Percentiles rank a stretch among this genome's conserved stretches.
Evolutionary conservation across 1,140 invertebrate genomes (phyloP).

Genomic region (Arion vulgaris): DNA sequence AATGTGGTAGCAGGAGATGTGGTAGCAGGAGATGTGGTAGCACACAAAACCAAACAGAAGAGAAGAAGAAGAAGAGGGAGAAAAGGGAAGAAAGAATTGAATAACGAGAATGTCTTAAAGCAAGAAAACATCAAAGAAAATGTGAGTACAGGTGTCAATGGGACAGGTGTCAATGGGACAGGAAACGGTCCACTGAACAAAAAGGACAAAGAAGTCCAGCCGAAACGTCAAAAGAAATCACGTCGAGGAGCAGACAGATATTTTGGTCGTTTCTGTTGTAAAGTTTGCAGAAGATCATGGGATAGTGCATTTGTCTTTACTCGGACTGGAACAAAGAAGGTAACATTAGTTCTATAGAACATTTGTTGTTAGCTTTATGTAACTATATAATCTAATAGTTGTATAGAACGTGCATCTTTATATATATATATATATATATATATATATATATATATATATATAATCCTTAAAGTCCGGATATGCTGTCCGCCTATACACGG

Average conservation of each 20-base stretch:
- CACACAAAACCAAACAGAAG: not conserved
- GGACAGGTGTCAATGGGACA: no score
- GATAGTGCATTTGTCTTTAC: conserved; percentile 14
- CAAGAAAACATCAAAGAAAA: not conserved
- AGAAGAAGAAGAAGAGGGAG: not conserved
- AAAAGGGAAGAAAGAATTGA: not conserved
- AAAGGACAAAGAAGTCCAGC: not conserved
- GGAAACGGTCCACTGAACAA: not conserved
- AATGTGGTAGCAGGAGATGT: no score
- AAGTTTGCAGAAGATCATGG: not conserved
- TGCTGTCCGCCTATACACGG: no score
- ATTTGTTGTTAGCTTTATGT: no score
- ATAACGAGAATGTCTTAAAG: not conserved
- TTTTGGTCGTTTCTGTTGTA: not conserved
- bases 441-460: no score
- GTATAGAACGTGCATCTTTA: no score
- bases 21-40: not conserved
- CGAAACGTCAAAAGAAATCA: not conserved
- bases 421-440: no score
- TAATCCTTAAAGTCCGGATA: no score
- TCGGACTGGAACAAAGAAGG: conserved; percentile 5
- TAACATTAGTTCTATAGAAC: no score
- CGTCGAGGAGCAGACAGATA: conserved; percentile 5
- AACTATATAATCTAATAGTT: no score
- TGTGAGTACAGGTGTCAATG: no score